Evolutionary conservation across 2,797 vertebrate genomes (phyloP), one percentile per base, ranked within the genome.

Genomic region (Myotis pilosus): DNA sequence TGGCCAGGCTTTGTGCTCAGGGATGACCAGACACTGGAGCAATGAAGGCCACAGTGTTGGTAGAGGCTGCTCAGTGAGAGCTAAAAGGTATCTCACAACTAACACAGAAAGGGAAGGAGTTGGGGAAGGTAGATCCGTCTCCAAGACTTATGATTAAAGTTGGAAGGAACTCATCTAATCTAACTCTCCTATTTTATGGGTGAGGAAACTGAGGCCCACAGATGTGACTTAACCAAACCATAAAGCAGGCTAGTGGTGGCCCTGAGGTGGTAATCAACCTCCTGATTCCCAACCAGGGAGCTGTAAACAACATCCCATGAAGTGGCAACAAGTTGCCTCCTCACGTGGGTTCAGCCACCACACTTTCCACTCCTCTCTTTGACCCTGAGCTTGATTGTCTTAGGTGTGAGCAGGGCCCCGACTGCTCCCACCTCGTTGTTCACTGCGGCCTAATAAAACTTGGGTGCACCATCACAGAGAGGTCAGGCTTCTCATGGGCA

Each of bases 371-470:
- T 30, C 87, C 13, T 75, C 76, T 74, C 76, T 89, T 62, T 81
- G 30, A 96, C 92, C 71, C 75, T 82, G 92, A 72, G 30, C 74
- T 94, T 64, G 75, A 55, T 82, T 83, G n/a, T 62, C 60, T 47
- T 8, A 81, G 19, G 88, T 88, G 74, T 92, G 41, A 84, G 57
- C 74, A n/a, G 23, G 79, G 28, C 41, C 69, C 30, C 33, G 10
- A 10, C 57, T 28, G 7, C 49, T 83, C 13, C 74, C 25, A 57
- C 82, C 85, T 95, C 49, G 8, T 49, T 83, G 62, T 89, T 94
- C 87, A 87, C 94, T 36, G 22, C 85, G 83, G 36, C 19, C 91
- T 85, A 95, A 87, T 92, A 95, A 96, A 97, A 76, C 71, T 3
- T 8, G 78, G 89, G 89, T 15, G 25, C 33, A 89, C 28, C 68